phyloP scores from a whole-genome alignment of 1,140 invertebrate genomes.

The Musca domestica region DNA sequence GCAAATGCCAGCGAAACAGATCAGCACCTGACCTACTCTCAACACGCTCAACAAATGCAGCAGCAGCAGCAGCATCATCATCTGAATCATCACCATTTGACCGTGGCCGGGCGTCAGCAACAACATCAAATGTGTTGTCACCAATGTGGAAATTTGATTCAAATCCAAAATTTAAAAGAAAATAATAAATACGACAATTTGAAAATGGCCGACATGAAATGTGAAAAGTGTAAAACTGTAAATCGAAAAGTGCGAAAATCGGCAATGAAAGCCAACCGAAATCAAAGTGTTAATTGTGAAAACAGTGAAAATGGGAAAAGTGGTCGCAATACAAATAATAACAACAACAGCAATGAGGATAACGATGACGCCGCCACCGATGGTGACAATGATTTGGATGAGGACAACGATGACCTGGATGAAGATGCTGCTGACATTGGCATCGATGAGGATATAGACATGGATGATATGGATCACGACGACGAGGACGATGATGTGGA shows the following conservation, averaged over 20 bases:
- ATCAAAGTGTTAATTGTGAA: conserved; percentile 30
- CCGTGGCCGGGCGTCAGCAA: conserved; percentile 21
- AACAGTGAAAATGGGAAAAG: conserved; percentile 36
- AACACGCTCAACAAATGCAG: neutral
- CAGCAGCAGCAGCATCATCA: conserved; percentile 8
- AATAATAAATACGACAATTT: conserved; percentile 31
- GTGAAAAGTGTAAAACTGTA: conserved; percentile 46
- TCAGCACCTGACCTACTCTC: neutral
- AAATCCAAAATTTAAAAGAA: conserved; percentile 28
- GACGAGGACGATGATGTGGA: conserved; percentile 29
- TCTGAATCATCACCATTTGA: neutral
- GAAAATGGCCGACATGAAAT: conserved; percentile 43
- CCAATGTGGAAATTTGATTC: conserved; percentile 30
- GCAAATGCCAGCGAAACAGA: neutral
- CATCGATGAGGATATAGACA: conserved; percentile 36
- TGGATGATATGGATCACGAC: conserved; percentile 37
- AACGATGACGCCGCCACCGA: conserved; percentile 33
- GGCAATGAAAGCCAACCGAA: conserved; percentile 7
- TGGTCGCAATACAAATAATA: neutral
- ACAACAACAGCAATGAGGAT: conserved; percentile 10
- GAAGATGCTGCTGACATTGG: conserved; percentile 34
- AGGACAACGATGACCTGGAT: conserved; percentile 33
- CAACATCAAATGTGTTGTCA: conserved; percentile 31
- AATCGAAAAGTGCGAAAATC: conserved; percentile 7
- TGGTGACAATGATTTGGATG: conserved; percentile 21